Conservation (phyloP, 2,113 vertebrate species). For the Elaphurus davidianus region DNA sequence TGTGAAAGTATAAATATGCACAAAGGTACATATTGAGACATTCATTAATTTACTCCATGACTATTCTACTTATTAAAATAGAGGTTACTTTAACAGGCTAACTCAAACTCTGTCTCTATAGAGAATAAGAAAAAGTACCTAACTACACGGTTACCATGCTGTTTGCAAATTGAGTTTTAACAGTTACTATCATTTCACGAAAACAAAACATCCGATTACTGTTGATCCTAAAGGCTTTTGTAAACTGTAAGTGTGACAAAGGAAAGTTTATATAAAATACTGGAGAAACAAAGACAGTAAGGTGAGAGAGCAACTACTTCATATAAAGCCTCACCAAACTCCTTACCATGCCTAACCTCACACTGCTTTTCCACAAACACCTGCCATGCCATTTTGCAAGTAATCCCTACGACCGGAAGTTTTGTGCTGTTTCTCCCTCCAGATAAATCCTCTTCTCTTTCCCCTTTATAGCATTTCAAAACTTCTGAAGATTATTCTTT, state of each 20-base stretch:
- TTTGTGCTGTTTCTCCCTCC: neutral
- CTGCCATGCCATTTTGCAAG: neutral
- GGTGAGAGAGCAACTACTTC: neutral
- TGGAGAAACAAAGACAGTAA: neutral
- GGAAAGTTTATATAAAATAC: neutral
- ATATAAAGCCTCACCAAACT: neutral
- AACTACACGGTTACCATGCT: neutral
- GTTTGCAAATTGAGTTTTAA: slow-evolving; percentile 25
- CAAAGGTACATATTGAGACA: neutral
- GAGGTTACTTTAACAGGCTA: neutral
- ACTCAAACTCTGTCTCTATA: neutral
- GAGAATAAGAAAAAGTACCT: neutral
- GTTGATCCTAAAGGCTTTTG: neutral
- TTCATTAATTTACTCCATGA: slow-evolving; percentile 27
- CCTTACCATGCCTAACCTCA: too few species aligned
- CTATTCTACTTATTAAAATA: neutral
- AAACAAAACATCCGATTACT: neutral
- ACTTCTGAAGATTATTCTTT: neutral
- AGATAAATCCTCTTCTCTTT: neutral
- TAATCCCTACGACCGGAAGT: neutral
- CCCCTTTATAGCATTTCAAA: neutral
- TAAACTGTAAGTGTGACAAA: neutral
- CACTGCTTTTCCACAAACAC: too few species aligned
- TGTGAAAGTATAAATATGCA: slow-evolving; percentile 10
- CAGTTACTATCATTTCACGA: neutral